These are phyloP conservation scores for Heliconius eleuchia DNA, from an alignment of 1,140 invertebrate species.

Conservation along the genomic window DNA sequence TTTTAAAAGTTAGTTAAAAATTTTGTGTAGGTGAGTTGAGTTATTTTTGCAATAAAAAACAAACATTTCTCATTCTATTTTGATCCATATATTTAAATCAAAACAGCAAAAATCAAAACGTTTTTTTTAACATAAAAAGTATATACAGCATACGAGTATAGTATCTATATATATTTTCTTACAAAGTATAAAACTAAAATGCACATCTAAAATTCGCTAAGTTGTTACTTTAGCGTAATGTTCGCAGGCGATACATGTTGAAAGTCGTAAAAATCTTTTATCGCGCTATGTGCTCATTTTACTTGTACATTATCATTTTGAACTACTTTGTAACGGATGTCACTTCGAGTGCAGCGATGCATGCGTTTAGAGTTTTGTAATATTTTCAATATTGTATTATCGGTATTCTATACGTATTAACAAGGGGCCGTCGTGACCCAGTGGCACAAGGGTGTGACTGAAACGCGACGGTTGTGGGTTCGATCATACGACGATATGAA, in stretches of 20 bases:
- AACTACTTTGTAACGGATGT: conserved; percentile 7
- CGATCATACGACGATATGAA: too few species aligned
- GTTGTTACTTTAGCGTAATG: background rate
- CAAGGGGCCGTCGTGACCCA: too few species aligned
- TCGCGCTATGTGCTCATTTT: conserved; percentile 16
- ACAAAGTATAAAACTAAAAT: background rate
- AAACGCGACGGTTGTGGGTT: background rate
- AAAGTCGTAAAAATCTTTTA: conserved; percentile 28
- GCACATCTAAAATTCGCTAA: background rate
- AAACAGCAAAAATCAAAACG: too few species aligned
- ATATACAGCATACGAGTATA: background rate
- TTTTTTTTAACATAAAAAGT: too few species aligned
- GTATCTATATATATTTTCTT: background rate
- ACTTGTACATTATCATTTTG: conserved; percentile 1
- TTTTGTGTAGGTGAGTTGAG: background rate
- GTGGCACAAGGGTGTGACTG: background rate
- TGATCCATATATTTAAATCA: too few species aligned
- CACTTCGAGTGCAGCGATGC: conserved; percentile 13
- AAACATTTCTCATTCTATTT: background rate
- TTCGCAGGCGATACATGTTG: conserved; percentile 9
- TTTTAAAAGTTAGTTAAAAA: too few species aligned
- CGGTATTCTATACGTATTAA: background rate
- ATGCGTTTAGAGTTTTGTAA: background rate
- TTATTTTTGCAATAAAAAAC: background rate
- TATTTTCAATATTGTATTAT: background rate